Percentiles rank a stretch among this genome's conserved stretches.
These are phyloP conservation scores for Lethenteron reissneri DNA, from an alignment of 2,113 vertebrate species.

Conservation along the genomic window DNA sequence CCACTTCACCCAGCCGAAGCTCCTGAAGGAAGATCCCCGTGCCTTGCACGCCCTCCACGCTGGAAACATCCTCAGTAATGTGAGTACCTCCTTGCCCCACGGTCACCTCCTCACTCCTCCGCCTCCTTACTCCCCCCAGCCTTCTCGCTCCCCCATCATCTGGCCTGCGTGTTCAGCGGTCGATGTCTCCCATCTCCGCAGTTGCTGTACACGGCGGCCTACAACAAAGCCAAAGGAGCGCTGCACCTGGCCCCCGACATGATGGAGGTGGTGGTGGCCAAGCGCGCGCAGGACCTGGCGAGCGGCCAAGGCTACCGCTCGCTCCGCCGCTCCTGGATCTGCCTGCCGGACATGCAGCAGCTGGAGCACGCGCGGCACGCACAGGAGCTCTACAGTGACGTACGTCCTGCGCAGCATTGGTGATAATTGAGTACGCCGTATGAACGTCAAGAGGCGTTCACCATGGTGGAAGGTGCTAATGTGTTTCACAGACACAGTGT, in stretches of 20 bases:
- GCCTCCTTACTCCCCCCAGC: no score
- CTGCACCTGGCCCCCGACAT: not conserved
- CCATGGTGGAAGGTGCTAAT: no score
- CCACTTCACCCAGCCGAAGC: conserved; percentile 3
- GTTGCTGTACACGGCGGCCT: not conserved
- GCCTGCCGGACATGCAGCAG: not conserved
- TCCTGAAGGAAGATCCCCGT: not conserved
- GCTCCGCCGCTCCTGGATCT: not conserved
- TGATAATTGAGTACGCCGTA: no score
- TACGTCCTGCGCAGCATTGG: not conserved
- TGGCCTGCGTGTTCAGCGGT: not conserved
- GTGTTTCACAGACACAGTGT: no score
- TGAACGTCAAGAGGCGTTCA: no score
- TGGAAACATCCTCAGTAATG: conserved; percentile 1
- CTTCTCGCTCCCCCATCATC: no score
- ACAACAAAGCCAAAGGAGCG: not conserved
- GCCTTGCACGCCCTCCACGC: not conserved
- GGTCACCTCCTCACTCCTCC: not conserved
- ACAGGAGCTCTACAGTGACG: not conserved
- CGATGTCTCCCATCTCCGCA: not conserved
- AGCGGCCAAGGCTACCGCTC: not conserved
- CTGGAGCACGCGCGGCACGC: not conserved
- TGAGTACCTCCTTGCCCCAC: not conserved
- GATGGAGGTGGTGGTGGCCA: not conserved
- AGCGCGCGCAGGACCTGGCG: not conserved